A percentile compares a stretch with the other conserved stretches of the same genome.
These are phyloP conservation scores for Drosophila glabriapex DNA, from an alignment of 2,888 invertebrate species.

Conservation along the genomic window DNA sequence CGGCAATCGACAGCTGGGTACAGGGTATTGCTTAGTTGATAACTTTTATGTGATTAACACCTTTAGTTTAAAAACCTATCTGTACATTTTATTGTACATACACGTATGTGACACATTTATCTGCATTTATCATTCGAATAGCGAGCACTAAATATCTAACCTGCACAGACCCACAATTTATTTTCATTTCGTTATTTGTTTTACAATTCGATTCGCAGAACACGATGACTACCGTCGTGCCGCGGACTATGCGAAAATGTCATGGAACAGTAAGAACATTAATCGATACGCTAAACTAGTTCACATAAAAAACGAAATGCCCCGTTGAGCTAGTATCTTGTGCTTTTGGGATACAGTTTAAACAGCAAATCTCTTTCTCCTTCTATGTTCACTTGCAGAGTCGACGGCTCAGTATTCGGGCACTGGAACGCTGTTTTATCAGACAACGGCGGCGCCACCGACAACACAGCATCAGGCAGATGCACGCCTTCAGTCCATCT, in stretches of 20 bases:
- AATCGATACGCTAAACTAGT: slow-evolving; percentile 42
- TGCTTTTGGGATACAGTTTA: not conserved
- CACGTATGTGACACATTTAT: slow-evolving; percentile 5
- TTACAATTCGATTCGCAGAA: slow-evolving; percentile 86
- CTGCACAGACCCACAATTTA: slow-evolving; percentile 78
- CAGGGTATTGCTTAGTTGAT: not conserved
- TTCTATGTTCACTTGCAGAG: slow-evolving; percentile 83
- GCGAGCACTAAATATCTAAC: slow-evolving; percentile 52
- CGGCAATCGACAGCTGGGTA: not conserved
- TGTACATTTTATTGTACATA: slow-evolving; percentile 1
- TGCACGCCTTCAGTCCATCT: slow-evolving; percentile 82
- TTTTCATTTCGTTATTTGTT: slow-evolving; percentile 77
- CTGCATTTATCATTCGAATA: slow-evolving; percentile 27
- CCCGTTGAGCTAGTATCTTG: slow-evolving; percentile 7
- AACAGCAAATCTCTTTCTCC: not conserved
- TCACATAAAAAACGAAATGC: slow-evolving; percentile 19
- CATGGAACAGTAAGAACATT: slow-evolving; percentile 92
- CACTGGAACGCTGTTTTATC: slow-evolving; percentile 86
- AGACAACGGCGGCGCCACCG: slow-evolving; percentile 86
- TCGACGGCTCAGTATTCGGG: slow-evolving; percentile 86
- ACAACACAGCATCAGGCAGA: slow-evolving; percentile 83
- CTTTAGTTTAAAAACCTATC: slow-evolving; percentile 25
- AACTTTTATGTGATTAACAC: slow-evolving; percentile 28
- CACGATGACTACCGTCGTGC: slow-evolving; percentile 93
- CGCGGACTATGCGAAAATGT: slow-evolving; percentile 92